phyloP scores from a whole-genome alignment of 2,888 invertebrate genomes.

The Erebia ligea region DNA sequence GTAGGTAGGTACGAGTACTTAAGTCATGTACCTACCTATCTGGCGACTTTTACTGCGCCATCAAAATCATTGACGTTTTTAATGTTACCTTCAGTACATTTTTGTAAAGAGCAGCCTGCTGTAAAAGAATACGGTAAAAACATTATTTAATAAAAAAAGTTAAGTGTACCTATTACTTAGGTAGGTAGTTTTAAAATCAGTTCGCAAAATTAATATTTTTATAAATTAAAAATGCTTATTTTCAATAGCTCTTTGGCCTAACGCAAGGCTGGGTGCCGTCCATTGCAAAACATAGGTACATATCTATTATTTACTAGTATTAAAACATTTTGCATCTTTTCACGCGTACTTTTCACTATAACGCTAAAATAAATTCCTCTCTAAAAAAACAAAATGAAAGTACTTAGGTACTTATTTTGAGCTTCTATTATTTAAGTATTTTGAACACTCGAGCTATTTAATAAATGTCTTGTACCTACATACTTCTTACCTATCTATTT shows the following conservation, averaged over 20 bases:
- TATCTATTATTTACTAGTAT: conserved; percentile 19
- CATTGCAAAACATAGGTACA: conserved; percentile 55
- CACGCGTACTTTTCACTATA: not conserved
- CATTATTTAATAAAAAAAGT: no score
- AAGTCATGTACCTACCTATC: conserved; percentile 16
- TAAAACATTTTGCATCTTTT: not conserved
- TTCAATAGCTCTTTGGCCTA: conserved; percentile 36
- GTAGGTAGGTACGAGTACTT: conserved; percentile 20
- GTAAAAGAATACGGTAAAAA: not conserved
- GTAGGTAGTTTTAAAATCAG: not conserved
- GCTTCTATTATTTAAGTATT: not conserved
- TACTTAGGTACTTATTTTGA: conserved; percentile 25
- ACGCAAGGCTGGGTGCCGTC: conserved; percentile 73
- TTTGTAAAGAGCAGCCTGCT: not conserved
- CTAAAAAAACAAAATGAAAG: not conserved
- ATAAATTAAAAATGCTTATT: not conserved
- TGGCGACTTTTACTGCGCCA: conserved; percentile 30
- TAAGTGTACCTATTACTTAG: not conserved
- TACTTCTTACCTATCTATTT: not conserved
- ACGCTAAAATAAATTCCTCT: not conserved
- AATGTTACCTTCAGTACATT: not conserved
- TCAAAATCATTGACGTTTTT: not conserved
- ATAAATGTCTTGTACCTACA: not conserved
- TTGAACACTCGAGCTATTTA: not conserved
- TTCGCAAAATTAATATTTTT: not conserved